Evolutionary conservation across 2,113 vertebrate species (phyloP).

Genomic region (Archocentrus centrarchus): DNA sequence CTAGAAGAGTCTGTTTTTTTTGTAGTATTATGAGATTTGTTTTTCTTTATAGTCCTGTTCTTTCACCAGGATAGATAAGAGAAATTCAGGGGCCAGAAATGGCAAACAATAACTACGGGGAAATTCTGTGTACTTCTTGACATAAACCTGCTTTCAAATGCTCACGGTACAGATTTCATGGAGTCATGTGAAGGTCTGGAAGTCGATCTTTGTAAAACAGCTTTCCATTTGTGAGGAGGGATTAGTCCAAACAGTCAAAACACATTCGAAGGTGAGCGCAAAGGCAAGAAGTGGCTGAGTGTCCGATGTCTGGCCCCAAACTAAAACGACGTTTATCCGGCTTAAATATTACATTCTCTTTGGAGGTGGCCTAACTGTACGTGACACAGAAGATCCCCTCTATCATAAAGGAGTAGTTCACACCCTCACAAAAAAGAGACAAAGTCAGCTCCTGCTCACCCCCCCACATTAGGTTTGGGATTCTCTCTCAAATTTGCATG

Average conservation of each 20-base stretch:
- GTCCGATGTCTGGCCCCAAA: slow-evolving; percentile 20
- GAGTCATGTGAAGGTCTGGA: background rate
- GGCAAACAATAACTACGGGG: background rate
- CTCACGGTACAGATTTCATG: background rate
- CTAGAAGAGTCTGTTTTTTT: background rate
- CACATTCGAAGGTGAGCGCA: slow-evolving; percentile 45
- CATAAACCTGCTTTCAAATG: background rate
- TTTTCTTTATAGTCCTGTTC: background rate
- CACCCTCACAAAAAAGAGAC: background rate
- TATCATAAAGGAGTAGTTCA: slow-evolving; percentile 49
- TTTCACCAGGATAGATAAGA: background rate
- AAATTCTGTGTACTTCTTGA: background rate
- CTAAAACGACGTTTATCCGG: slow-evolving; percentile 10
- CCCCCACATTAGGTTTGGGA: background rate
- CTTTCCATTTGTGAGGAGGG: background rate
- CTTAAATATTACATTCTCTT: slow-evolving; percentile 64
- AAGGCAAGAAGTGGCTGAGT: slow-evolving; percentile 49
- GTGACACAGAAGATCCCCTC: background rate
- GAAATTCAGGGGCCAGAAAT: background rate
- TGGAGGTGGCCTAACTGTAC: background rate
- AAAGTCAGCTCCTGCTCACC: background rate
- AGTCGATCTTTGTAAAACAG: slow-evolving; percentile 6
- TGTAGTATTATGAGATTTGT: background rate
- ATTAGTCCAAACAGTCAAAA: slow-evolving; percentile 29
- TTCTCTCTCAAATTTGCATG: background rate